A percentile compares a stretch with the other conserved stretches of the same genome.
These are phyloP conservation scores for Troides aeacus DNA, from an alignment of 2,888 invertebrate genomes.

Conservation along the genomic window DNA sequence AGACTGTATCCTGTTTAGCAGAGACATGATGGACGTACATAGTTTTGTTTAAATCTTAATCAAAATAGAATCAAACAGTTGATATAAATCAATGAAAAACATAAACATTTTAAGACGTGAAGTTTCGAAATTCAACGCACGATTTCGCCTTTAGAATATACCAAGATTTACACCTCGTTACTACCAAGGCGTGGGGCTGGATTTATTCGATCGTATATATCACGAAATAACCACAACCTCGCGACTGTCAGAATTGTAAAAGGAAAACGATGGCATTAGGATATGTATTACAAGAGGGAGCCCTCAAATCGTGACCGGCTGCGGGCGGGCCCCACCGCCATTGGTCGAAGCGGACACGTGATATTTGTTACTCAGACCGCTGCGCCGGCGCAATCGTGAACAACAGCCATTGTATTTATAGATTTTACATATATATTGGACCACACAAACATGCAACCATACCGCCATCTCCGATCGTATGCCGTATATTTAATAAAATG, in stretches of 20 bases:
- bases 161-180: conserved; percentile 19
- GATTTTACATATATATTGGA: conserved; percentile 12
- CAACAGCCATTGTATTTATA: conserved; percentile 27
- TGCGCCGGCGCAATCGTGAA: conserved; percentile 39
- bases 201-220: conserved; percentile 25
- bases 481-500: neutral
- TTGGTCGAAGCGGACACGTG: conserved; percentile 49
- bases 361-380: conserved; percentile 33
- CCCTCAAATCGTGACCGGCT: conserved; percentile 65
- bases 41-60: no score
- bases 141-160: neutral
- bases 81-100: neutral
- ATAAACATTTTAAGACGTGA: neutral
- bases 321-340: conserved; percentile 49
- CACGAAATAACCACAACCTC: conserved; percentile 24
- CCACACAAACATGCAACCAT: conserved; percentile 11
- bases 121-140: conserved; percentile 4
- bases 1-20: no score
- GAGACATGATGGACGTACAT: no score
- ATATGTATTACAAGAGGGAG: conserved; percentile 39
- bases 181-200: conserved; percentile 14
- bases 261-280: conserved; percentile 31
- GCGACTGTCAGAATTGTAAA: conserved; percentile 30
- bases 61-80: no score
- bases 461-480: neutral